Conservation (phyloP, 2,888 invertebrate genomes). For the Macropis europaea region DNA sequence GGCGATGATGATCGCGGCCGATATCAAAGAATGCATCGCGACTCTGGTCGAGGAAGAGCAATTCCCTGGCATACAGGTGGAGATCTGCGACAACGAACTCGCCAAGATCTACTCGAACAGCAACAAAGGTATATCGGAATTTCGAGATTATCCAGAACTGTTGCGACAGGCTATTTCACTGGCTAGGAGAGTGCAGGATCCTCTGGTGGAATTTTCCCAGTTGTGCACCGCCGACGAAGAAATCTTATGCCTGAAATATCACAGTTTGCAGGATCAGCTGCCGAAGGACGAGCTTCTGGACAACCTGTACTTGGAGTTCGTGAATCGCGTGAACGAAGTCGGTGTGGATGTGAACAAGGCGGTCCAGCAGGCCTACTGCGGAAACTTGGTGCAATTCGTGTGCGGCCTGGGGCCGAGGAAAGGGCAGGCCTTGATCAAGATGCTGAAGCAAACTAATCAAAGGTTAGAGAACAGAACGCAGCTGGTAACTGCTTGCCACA, state of each 20-base stretch:
- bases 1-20: conserved; percentile 90
- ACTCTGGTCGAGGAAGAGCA: conserved; percentile 91
- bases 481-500: conserved; percentile 95
- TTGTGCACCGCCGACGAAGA: conserved; percentile 98
- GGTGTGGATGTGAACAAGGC: conserved; percentile 98
- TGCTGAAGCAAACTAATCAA: conserved; percentile 94
- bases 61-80: conserved; percentile 92
- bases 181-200: conserved; percentile 96
- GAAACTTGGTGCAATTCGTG: conserved; percentile 96
- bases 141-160: conserved; percentile 94
- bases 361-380: conserved; percentile 92
- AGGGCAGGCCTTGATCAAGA: conserved; percentile 91
- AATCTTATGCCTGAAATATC: conserved; percentile 95
- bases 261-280: conserved; percentile 90
- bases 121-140: conserved; percentile 92
- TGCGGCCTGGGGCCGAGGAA: conserved; percentile 98
- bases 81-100: conserved; percentile 96
- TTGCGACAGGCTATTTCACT: conserved; percentile 96
- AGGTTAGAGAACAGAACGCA: conserved; percentile 96
- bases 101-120: conserved; percentile 96
- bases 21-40: conserved; percentile 87
- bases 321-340: conserved; percentile 98
- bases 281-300: conserved; percentile 92
- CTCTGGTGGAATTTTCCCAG: conserved; percentile 97
- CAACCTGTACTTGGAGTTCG: conserved; percentile 92